Conservation (phyloP, 2,113 vertebrate genomes). For the Todiramphus chloris region DNA sequence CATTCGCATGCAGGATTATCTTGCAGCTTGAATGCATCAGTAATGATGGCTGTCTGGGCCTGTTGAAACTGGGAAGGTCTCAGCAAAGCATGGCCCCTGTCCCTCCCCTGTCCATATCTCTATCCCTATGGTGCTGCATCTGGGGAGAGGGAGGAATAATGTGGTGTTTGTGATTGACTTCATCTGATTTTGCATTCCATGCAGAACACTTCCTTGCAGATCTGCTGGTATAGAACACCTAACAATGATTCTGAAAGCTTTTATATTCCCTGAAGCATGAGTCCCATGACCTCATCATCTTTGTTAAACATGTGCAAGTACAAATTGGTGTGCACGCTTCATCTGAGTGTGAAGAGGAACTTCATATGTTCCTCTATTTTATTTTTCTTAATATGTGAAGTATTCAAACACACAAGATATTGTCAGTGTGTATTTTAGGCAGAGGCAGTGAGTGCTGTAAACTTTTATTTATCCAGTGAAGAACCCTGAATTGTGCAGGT, state of each 20-base stretch:
- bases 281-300: background rate
- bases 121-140: accelerated
- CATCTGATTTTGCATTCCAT: background rate
- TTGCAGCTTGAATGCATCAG: background rate
- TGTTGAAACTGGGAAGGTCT: background rate
- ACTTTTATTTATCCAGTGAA: background rate
- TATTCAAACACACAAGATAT: background rate
- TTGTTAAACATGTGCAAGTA: background rate
- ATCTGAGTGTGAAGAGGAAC: background rate
- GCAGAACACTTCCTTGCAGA: background rate
- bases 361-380: background rate
- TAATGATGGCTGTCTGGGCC: background rate
- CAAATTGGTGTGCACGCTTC: background rate
- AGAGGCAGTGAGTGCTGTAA: background rate
- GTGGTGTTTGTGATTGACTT: background rate
- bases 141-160: background rate
- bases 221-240: background rate
- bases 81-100: background rate
- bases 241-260: background rate
- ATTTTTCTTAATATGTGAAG: background rate
- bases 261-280: background rate
- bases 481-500: background rate
- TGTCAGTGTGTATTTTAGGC: background rate
- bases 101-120: background rate
- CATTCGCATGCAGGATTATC: background rate